Conservation (phyloP, 2,113 vertebrate genomes). For the Puffinus mauretanicus region DNA sequence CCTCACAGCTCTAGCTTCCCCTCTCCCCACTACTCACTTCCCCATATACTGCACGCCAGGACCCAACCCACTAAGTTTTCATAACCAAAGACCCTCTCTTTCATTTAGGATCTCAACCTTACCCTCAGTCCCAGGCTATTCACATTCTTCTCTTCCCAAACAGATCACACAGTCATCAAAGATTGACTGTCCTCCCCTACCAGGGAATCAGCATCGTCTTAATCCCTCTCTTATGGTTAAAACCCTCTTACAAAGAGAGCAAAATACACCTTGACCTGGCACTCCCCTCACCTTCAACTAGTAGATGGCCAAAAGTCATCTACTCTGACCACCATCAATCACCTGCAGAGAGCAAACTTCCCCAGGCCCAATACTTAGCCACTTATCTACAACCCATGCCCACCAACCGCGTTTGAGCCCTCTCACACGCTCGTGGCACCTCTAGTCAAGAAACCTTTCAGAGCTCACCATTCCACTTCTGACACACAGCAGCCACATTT, state of each 20-base stretch:
- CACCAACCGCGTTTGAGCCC: fast-evolving
- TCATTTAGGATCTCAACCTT: neutral
- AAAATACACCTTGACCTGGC: neutral
- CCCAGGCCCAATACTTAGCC: neutral
- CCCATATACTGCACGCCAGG: neutral
- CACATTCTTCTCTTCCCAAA: neutral
- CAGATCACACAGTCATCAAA: neutral
- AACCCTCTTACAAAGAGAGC: neutral
- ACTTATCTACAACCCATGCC: too few relatives aligned
- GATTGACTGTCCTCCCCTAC: neutral
- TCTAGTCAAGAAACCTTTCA: neutral
- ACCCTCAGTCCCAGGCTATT: neutral
- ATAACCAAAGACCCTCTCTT: neutral
- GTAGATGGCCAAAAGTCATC: neutral
- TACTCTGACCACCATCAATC: neutral
- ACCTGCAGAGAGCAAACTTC: neutral
- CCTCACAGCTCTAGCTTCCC: neutral
- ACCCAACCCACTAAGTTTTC: neutral
- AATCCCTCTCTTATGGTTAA: neutral
- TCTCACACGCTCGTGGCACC: fast-evolving
- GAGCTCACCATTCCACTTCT: neutral
- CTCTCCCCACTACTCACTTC: neutral
- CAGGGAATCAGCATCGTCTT: neutral
- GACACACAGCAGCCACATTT: too few relatives aligned
- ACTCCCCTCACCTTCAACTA: neutral